phyloP scores from a whole-genome alignment of 2,797 vertebrate species.

The Parauchenoglanis ngamensis region DNA sequence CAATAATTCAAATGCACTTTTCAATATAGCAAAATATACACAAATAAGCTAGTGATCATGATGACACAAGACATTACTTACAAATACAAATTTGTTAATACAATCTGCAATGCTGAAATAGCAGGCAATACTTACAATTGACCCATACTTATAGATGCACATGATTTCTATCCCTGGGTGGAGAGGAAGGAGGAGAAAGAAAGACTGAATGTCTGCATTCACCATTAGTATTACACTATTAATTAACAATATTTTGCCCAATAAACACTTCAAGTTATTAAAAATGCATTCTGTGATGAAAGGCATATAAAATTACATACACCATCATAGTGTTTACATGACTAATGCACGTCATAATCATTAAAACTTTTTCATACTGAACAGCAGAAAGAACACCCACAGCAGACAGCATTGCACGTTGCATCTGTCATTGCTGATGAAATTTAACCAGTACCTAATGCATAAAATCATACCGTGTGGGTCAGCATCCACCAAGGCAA shows the following conservation, averaged over 20 bases:
- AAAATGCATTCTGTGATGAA: neutral
- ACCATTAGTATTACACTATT: neutral
- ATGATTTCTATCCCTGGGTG: slow-evolving; percentile 95
- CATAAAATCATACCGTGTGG: slow-evolving; percentile 82
- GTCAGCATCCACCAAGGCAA: slow-evolving; percentile 91
- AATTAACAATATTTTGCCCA: neutral
- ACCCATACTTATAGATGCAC: slow-evolving; percentile 98
- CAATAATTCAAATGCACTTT: neutral
- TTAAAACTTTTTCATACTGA: neutral
- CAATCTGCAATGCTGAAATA: slow-evolving; percentile 25
- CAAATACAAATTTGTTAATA: neutral
- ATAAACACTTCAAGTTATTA: neutral
- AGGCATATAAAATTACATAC: slow-evolving; percentile 8
- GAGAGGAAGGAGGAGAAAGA: slow-evolving; percentile 46
- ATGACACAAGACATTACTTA: neutral
- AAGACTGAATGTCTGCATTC: slow-evolving; percentile 60
- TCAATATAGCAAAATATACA: neutral
- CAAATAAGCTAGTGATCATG: neutral
- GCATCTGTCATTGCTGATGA: too few species aligned
- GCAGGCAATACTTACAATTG: slow-evolving; percentile 82
- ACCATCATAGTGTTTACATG: neutral
- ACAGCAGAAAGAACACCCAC: neutral
- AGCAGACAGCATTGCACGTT: neutral
- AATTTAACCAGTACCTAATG: neutral
- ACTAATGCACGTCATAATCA: neutral